Evolutionary conservation across 2,113 vertebrate species (phyloP).

Genomic region (Nettapus auritus): DNA sequence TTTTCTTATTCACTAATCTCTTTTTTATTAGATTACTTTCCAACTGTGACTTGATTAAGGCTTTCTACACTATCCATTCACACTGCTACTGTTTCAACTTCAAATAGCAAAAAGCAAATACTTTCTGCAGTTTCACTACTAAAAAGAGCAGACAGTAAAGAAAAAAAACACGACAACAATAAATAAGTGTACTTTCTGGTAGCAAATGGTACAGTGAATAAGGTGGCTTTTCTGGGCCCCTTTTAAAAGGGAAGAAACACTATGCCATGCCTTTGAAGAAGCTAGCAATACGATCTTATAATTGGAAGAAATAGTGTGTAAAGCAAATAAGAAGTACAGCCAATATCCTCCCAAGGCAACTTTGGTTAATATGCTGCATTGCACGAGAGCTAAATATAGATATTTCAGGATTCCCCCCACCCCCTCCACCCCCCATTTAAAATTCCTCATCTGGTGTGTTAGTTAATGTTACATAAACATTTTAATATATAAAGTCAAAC

Average conservation of each 20-base stretch:
- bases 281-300: slow-evolving; percentile 44
- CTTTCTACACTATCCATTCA: slow-evolving; percentile 62
- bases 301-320: slow-evolving; percentile 71
- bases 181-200: slow-evolving; percentile 40
- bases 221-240: slow-evolving; percentile 29
- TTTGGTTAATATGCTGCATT: slow-evolving; percentile 58
- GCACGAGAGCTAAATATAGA: slow-evolving; percentile 71
- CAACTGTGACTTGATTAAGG: slow-evolving; percentile 73
- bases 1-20: slow-evolving; percentile 69
- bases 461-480: slow-evolving; percentile 74
- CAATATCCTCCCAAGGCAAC: slow-evolving; percentile 60
- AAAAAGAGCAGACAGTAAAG: neutral
- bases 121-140: slow-evolving; percentile 23
- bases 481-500: slow-evolving; percentile 65
- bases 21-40: slow-evolving; percentile 75
- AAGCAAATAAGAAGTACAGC: slow-evolving; percentile 51
- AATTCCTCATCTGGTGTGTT: slow-evolving; percentile 67
- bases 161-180: neutral
- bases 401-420: slow-evolving; percentile 53
- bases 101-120: slow-evolving; percentile 39
- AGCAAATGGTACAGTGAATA: slow-evolving; percentile 29
- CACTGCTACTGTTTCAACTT: slow-evolving; percentile 23
- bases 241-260: slow-evolving; percentile 41
- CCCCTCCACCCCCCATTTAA: neutral
- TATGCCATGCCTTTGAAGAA: slow-evolving; percentile 47